Conservation (phyloP, 2,113 vertebrate genomes). For the Clarias magur region DNA sequence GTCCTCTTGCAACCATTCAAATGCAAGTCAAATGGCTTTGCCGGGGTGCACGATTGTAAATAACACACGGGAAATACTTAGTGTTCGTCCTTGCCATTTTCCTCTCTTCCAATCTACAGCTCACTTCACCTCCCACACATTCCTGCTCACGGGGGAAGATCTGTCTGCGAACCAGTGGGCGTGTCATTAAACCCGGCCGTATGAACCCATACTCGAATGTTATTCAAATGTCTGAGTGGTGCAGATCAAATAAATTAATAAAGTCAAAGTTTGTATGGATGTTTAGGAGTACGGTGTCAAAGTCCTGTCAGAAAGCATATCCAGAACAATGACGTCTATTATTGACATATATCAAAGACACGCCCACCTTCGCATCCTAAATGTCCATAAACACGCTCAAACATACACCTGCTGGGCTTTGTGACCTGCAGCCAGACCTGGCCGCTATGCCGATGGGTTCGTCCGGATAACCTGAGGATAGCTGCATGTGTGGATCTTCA, state of each 20-base stretch:
- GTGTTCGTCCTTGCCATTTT: background rate
- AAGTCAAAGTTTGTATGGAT: background rate
- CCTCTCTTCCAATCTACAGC: background rate
- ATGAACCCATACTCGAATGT: background rate
- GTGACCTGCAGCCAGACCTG: background rate
- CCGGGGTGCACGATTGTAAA: background rate
- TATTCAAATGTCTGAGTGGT: background rate
- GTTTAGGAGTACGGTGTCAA: background rate
- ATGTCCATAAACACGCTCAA: background rate
- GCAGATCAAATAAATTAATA: background rate
- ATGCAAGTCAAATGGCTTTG: constrained; percentile 10
- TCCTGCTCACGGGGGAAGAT: background rate
- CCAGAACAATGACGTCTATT: no score
- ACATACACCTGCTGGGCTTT: no score
- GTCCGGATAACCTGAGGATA: constrained; percentile 7
- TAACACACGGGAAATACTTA: background rate
- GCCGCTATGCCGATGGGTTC: background rate
- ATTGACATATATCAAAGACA: background rate
- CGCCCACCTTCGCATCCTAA: background rate
- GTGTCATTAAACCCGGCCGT: background rate
- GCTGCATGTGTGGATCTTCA: background rate
- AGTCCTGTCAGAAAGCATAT: background rate
- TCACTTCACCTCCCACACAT: background rate
- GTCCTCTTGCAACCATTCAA: background rate
- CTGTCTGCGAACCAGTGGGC: background rate